Conservation (phyloP, 2,888 invertebrate genomes). For the Archaeoteleia sp. region DNA sequence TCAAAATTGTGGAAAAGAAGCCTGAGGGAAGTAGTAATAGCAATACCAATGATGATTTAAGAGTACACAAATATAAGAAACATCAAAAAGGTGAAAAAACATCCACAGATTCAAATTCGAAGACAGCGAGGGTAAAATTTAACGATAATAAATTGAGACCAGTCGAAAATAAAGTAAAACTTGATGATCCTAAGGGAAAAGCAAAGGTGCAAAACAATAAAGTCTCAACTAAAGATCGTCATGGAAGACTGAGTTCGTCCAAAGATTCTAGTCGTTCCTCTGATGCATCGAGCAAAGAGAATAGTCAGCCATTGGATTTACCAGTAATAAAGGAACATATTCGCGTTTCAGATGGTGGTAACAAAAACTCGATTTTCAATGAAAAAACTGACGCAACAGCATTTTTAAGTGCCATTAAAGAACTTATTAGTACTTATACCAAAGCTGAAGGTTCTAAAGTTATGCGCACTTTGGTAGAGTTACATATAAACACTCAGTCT, state of each 20-base stretch:
- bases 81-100: too few relatives aligned
- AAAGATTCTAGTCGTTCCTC: conserved; percentile 55
- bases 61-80: too few relatives aligned
- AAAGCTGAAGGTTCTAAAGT: conserved; percentile 68
- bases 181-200: too few relatives aligned
- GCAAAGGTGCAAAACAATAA: too few relatives aligned
- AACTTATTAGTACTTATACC: conserved; percentile 65
- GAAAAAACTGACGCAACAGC: conserved; percentile 61
- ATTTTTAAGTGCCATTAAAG: conserved; percentile 66
- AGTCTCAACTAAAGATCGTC: too few relatives aligned
- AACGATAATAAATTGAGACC: too few relatives aligned
- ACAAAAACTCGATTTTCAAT: conserved; percentile 54
- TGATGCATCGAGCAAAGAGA: conserved; percentile 67
- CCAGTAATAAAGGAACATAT: conserved; percentile 54
- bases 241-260: conserved; percentile 34
- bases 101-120: too few relatives aligned
- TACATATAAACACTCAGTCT: conserved; percentile 67
- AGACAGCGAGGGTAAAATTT: too few relatives aligned
- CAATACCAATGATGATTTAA: too few relatives aligned
- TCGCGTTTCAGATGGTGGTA: conserved; percentile 37
- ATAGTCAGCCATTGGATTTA: conserved; percentile 61
- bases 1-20: too few relatives aligned
- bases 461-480: conserved; percentile 62
- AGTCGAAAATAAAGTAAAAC: too few relatives aligned
- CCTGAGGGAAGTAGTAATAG: too few relatives aligned